phyloP scores from a whole-genome alignment of 2,888 invertebrate genomes.

The Polydrusus tereticollis region DNA sequence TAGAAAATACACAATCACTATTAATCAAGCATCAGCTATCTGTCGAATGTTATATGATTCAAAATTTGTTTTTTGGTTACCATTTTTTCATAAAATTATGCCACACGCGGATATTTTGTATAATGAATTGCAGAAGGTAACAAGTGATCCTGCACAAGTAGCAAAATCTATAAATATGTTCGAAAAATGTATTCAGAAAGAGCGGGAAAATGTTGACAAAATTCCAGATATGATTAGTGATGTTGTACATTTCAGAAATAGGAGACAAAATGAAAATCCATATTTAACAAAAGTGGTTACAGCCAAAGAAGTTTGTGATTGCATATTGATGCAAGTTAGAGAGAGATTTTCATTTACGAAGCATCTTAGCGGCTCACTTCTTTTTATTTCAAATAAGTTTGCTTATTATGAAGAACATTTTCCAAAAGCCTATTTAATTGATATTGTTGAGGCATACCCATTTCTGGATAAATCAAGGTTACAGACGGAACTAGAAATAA shows the following conservation, averaged over 20 bases:
- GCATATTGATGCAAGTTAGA: constrained; percentile 45
- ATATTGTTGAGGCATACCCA: constrained; percentile 36
- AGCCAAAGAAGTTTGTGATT: constrained; percentile 53
- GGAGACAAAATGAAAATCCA: constrained; percentile 18
- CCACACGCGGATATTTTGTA: too few relatives aligned
- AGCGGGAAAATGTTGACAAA: neutral
- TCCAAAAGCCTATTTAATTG: neutral
- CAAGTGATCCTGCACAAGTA: constrained; percentile 20
- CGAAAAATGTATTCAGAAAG: constrained; percentile 31
- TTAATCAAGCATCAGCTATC: constrained; percentile 42
- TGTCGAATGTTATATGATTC: constrained; percentile 5
- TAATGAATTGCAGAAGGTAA: too few relatives aligned
- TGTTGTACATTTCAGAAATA: neutral
- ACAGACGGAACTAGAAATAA: constrained; percentile 50
- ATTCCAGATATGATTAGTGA: neutral
- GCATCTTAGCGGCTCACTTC: constrained; percentile 16
- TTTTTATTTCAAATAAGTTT: constrained; percentile 2
- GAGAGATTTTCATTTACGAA: constrained; percentile 22
- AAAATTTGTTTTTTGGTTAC: constrained; percentile 52
- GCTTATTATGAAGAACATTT: constrained; percentile 13
- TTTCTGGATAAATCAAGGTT: constrained; percentile 51
- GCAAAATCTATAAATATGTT: constrained; percentile 8
- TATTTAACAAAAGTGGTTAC: constrained; percentile 19
- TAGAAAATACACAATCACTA: constrained; percentile 39
- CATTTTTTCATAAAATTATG: too few relatives aligned